A percentile compares a stretch with the other conserved stretches of the same genome.
These are phyloP conservation scores for Coelinius sp. DNA, from an alignment of 2,888 invertebrate species.

Conservation along the genomic window DNA sequence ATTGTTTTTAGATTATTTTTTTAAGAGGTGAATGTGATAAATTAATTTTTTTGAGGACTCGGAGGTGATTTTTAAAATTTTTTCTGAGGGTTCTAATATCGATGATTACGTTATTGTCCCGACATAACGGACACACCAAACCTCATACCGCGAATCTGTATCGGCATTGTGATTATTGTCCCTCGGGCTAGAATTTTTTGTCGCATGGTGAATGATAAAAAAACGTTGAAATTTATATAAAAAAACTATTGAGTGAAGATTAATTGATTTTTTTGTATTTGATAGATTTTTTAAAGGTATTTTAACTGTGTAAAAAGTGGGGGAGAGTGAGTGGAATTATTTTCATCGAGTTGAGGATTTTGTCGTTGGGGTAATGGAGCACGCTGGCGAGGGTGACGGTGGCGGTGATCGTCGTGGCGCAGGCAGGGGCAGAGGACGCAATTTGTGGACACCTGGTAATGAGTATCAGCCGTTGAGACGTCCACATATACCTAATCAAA, in stretches of 20 bases:
- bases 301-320: not conserved
- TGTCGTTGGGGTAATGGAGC: constrained; percentile 54
- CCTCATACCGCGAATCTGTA: constrained; percentile 32
- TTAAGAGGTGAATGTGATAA: no score
- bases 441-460: constrained; percentile 40
- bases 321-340: not conserved
- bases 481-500: constrained; percentile 51
- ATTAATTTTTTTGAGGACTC: no score
- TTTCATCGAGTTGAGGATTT: not conserved
- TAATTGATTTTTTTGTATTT: not conserved
- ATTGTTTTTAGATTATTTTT: no score
- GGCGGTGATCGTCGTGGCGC: constrained; percentile 51
- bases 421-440: constrained; percentile 56
- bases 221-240: not conserved
- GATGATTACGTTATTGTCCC: constrained; percentile 13
- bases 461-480: constrained; percentile 54
- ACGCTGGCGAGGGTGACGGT: constrained; percentile 53
- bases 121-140: constrained; percentile 37
- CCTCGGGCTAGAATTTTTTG: not conserved
- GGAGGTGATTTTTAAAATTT: not conserved
- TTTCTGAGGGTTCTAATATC: not conserved
- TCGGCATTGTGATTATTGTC: constrained; percentile 34
- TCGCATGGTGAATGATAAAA: not conserved
- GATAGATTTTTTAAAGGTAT: not conserved
- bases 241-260: not conserved